Base-by-base conservation (phyloP, 2,113 vertebrate genomes). In the Cyanoramphus novaezelandiae region DNA sequence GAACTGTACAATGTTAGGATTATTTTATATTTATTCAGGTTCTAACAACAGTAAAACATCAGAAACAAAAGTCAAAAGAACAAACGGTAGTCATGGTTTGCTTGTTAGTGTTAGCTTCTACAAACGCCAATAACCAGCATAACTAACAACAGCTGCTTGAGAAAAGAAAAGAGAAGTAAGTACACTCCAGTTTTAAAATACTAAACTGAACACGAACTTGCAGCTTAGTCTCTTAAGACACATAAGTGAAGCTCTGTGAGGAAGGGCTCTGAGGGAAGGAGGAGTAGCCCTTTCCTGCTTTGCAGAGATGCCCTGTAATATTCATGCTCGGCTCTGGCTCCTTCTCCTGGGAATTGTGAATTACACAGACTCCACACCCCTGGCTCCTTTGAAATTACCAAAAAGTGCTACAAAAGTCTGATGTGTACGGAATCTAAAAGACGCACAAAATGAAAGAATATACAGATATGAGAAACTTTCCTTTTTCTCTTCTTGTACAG, bases 71-170 rank as follows among this genome's bases (percentile, higher is more conserved):
- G 13, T 25, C 4, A 59, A 37, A 79, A 71, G 29, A 27, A 44
- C 13, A 68, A 75, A 69, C 7, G 5, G 7, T 0, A 0, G 7
- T 59, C 50, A 47, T 12, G 16, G 50, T 50, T 74, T 46, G 83
- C 8, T 29, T 77, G 20, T 29, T 60, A 76, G 12, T 21, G 7
- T 31, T 81, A 27, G 47, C 41, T 81, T 78, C 47, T 50, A 35
- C 0, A 0, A 85, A 75, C 11, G 52, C 16, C 28, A 75, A 46
- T 44, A 76, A 53, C 25, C 39, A 55, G 21, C 2, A 1, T 20
- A 76, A 76, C 14, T 37, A 69, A 46, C 11, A 28, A 41, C 15
- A 59, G 29, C 4, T 77, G 18, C 24, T 43, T 70, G 25, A 74
- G 43, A 69, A 76, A 37, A 74, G 43, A 69, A 76, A 37, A 86